Evolutionary conservation across 2,113 vertebrate species (phyloP), one percentile per base, ranked within the genome.

Genomic region (Callaeas wilsoni): DNA sequence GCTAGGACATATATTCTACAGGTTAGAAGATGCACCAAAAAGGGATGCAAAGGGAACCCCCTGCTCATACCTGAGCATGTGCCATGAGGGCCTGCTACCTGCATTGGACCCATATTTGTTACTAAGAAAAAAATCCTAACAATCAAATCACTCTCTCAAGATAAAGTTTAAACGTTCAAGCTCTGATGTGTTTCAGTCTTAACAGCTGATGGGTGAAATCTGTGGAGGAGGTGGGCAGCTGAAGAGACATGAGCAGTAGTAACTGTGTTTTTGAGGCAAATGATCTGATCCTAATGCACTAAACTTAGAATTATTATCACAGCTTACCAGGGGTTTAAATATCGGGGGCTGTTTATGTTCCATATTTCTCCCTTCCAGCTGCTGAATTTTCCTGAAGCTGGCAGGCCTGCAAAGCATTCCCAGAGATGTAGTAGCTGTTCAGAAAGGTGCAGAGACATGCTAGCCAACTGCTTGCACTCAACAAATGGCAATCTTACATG

Each of bases 201-300:
- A 65, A 29, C n/a, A 77, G 50, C 3, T 46, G 33, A 77, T 44
- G 3, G 4, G 19, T 63, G 42, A 90, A 75, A 71, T 35, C 29
- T 26, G 47, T n/a, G 69, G 46, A 62, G 42, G 29, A 69, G 78
- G 16, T 16, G 87, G 78, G n/a, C 49, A 63, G 25, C 37, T 74
- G 22, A 91, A 65, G n/a, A 59, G 69, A 55, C 21, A 73, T 2
- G 6, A 91, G 30, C 41, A 76, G 62, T 14, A 65, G 25, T 44
- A 84, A 41, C 88, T 55, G 21, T 52, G n/a, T 70, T 80, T 94
- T 67, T 86, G 21, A 71, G 80, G 53, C n/a, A 47, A 79, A 88
- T 19, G 4, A 62, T 62, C 42, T 77, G 55, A 77, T 80, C 32
- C 33, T 63, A 70, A 33, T 16, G 18, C 20, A 74, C 32, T 50